phyloP scores from a whole-genome alignment of 2,888 invertebrate genomes.

The Elegia similella region DNA sequence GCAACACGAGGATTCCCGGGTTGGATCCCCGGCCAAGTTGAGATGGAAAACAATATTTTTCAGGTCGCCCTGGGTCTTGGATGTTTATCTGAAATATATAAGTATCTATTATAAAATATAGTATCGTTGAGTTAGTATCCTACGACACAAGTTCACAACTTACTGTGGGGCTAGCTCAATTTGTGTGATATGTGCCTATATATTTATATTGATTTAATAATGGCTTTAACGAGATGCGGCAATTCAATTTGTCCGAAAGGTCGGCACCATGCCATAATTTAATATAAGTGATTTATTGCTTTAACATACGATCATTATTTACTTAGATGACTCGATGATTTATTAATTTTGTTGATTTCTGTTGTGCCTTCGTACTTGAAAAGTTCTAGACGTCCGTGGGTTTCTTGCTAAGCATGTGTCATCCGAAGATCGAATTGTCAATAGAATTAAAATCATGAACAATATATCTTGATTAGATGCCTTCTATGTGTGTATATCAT shows the following conservation, averaged over 20 bases:
- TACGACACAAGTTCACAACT: no score
- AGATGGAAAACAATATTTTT: no score
- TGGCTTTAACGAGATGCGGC: slow-evolving; percentile 33
- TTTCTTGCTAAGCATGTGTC: neutral
- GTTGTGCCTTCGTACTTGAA: neutral
- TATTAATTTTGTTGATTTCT: neutral
- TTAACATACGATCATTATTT: slow-evolving; percentile 19
- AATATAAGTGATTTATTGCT: slow-evolving; percentile 23
- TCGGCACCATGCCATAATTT: slow-evolving; percentile 23
- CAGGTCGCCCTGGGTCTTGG: no score
- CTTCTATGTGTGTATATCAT: no score
- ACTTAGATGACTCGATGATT: slow-evolving; percentile 20
- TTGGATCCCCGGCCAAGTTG: no score
- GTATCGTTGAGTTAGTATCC: no score
- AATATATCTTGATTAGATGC: neutral
- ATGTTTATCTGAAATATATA: no score
- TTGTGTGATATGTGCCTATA: no score
- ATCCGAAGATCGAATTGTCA: neutral
- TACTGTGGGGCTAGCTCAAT: no score
- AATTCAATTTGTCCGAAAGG: slow-evolving; percentile 41
- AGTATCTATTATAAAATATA: no score
- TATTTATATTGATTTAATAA: no score
- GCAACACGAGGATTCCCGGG: no score
- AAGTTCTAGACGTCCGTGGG: neutral
- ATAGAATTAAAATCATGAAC: neutral